Conservation (phyloP, 64 coral and sea anemone genomes). For the Acropora yongei region DNA sequence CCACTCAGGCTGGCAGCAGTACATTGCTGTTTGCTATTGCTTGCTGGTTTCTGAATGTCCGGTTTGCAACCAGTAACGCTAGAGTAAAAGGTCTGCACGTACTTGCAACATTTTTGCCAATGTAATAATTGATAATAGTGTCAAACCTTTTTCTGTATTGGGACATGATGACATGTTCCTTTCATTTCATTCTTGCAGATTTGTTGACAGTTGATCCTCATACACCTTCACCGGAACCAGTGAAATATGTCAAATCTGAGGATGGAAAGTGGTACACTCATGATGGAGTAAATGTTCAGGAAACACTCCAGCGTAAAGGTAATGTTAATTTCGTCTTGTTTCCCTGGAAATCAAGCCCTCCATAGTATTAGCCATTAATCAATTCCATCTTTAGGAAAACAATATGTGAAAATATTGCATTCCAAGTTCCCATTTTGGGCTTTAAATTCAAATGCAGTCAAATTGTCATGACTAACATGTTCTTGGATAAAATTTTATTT, state of each 20-base stretch:
- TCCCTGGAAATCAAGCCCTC: background rate
- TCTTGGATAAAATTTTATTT: background rate
- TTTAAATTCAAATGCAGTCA: background rate
- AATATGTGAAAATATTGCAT: background rate
- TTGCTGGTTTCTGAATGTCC: background rate
- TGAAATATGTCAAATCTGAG: slow-evolving; percentile 31
- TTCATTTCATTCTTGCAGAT: slow-evolving; percentile 6
- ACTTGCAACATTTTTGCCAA: background rate
- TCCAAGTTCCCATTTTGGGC: background rate
- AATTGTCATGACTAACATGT: background rate
- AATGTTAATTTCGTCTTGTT: background rate
- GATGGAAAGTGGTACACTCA: slow-evolving; percentile 64
- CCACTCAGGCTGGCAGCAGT: background rate
- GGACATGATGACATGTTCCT: background rate
- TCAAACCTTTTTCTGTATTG: background rate
- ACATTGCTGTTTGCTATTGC: no score
- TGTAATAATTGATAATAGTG: background rate
- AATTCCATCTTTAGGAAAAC: no score
- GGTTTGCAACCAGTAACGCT: background rate
- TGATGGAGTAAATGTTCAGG: slow-evolving; percentile 56
- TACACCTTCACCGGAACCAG: slow-evolving; percentile 11
- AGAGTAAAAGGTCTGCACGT: background rate
- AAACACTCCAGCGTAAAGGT: slow-evolving; percentile 63
- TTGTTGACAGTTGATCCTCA: slow-evolving; percentile 47
- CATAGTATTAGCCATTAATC: background rate